A percentile compares a stretch with the other conserved stretches of the same genome.
phyloP scores from a whole-genome alignment of 2,113 vertebrate species.

The Nanorana parkeri region DNA sequence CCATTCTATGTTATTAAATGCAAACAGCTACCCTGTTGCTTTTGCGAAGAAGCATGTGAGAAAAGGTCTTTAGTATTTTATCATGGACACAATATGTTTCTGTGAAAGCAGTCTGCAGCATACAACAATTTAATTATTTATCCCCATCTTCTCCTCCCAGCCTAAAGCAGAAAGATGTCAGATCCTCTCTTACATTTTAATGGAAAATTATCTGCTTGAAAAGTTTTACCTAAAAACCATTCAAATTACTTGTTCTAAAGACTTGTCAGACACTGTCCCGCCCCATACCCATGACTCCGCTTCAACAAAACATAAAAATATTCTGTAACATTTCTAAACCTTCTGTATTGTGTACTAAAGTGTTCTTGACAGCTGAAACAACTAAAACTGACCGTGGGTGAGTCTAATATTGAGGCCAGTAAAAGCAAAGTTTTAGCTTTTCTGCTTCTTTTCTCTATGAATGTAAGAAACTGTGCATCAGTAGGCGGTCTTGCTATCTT shows the following conservation, averaged over 20 bases:
- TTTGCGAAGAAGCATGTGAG: conserved; percentile 5
- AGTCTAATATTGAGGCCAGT: no score
- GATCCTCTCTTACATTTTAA: conserved; percentile 58
- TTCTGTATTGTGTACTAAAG: conserved; percentile 3
- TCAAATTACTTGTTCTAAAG: conserved; percentile 53
- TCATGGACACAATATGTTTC: conserved; percentile 25
- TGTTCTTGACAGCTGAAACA: neutral
- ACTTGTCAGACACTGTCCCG: conserved; percentile 41
- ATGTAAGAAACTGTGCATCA: no score
- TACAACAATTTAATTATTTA: conserved; percentile 56
- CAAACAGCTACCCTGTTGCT: neutral
- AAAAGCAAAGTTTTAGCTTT: no score
- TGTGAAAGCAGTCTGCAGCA: conserved; percentile 40
- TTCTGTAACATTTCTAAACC: conserved; percentile 10
- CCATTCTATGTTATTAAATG: conserved; percentile 12
- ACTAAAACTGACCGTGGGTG: no score
- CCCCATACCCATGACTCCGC: conserved; percentile 24
- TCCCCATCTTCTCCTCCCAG: conserved; percentile 37
- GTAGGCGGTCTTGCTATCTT: no score
- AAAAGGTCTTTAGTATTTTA: neutral
- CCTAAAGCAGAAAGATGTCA: conserved; percentile 49
- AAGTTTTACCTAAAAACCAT: conserved; percentile 57
- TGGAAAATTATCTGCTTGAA: conserved; percentile 58
- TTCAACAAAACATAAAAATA: neutral
- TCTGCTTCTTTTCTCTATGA: no score